Base-by-base conservation (phyloP, 2,113 vertebrate genomes). In the Philantomba maxwellii region DNA sequence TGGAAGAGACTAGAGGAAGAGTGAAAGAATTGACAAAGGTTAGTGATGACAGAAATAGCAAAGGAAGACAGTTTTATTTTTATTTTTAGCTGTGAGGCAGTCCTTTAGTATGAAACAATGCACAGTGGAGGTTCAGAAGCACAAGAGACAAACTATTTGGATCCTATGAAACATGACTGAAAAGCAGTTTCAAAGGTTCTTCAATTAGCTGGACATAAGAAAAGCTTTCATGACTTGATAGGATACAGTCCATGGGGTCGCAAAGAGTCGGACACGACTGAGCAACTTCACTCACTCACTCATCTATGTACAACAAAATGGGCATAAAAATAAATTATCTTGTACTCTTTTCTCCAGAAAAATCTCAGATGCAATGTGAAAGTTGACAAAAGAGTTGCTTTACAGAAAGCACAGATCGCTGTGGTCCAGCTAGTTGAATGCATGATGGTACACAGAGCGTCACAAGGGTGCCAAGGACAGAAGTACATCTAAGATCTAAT, bases 21-120 rank as follows among this genome's bases (percentile, higher is more conserved):
- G 64, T 9, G 47, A 95, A 80, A 95, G 96, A 93, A 96, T 25
- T 89, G 89, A 95, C 81, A 94, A 73, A 82, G 87, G 96, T 96
- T 88, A 96, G 94, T 55, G 86, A 95, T 39, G 87, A 89, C 60
- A 91, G 66, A 91, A 95, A 91, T 0, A 91, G 90, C 81, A 53
- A 77, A 95, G 70, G 53, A 39, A 60, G 43, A 62, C 89, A 64
- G 3, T 9, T 19, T 28, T 58, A 1, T 10, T 82, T 78, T 70
- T 62, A 13, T 25, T 39, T 85, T 82, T 53, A 78, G 89, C 78
- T 60, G 14, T 15, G 55, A 95, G 57, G 57, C 49, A 88, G 78
- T 66, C 21, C 30, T 91, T 95, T 13, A 78, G 49, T 66, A 70
- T 28, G 83, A 88, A 51, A 49, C 43, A 45, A 91, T 43, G 49